These are phyloP conservation scores for Elymnias hypermnestra DNA, from an alignment of 1,140 invertebrate species.

Conservation along the genomic window DNA sequence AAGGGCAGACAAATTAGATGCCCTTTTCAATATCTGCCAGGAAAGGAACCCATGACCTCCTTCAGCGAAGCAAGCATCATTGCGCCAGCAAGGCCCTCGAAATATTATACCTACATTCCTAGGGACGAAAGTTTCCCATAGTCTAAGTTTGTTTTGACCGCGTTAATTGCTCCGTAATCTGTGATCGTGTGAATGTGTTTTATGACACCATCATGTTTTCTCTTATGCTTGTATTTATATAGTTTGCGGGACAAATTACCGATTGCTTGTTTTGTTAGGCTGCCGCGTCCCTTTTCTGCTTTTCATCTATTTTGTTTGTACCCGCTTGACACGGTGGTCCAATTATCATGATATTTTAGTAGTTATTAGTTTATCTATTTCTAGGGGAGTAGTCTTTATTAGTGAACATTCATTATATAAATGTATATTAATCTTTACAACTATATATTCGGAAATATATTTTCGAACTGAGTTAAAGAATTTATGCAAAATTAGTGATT, in stretches of 20 bases:
- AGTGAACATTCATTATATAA: too few relatives aligned
- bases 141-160: conserved; percentile 38
- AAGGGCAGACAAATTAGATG: too few relatives aligned
- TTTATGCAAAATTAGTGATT: too few relatives aligned
- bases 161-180: conserved; percentile 59
- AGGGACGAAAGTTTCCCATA: conserved; percentile 37
- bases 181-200: conserved; percentile 48
- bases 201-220: conserved; percentile 39
- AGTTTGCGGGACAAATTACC: conserved; percentile 30
- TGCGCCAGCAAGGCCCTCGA: too few relatives aligned
- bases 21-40: too few relatives aligned
- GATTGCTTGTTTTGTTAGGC: conserved; percentile 60
- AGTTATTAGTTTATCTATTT: not conserved
- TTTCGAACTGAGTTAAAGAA: too few relatives aligned
- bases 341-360: conserved; percentile 23
- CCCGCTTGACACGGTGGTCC: conserved; percentile 36
- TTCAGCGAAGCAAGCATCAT: too few relatives aligned
- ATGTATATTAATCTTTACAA: too few relatives aligned
- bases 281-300: conserved; percentile 41
- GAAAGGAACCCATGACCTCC: too few relatives aligned
- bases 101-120: conserved; percentile 27
- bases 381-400: too few relatives aligned
- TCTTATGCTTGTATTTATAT: conserved; percentile 27
- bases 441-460: too few relatives aligned
- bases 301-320: conserved; percentile 35